Evolutionary conservation across 2,113 vertebrate genomes (phyloP), one percentile per base, ranked within the genome.

Genomic region (Pelvicachromis taeniatus): DNA sequence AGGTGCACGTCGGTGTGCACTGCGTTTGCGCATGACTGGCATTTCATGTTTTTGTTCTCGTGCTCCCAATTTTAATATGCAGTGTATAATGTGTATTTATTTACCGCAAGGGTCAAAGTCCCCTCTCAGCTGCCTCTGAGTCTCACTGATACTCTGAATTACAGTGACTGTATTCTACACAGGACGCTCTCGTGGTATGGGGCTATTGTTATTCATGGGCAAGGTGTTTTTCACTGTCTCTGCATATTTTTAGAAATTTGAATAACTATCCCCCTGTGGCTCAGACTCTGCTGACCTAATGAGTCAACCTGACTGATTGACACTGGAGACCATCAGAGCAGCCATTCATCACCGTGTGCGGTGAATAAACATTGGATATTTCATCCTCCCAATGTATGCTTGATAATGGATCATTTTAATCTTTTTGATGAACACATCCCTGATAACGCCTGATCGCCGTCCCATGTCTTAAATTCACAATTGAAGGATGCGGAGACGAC

Each of bases 211-310:
- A 92, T 92, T 91, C 92, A 92, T 65, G 53, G 85, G 13, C 59
- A 87, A 83, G 86, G 90, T 92, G 89, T 90, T 93, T 63, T 93
- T 91, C 81, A 89, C 80, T 33, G 78, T 87, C 87, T 91, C 82
- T 90, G 90, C 93, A 94, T 93, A 92, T 90, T 91, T 88, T 85
- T 42, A 56, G 40, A 84, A 73, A 91, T 94, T 94, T 92, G 85
- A 94, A 94, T 93, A 91, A 89, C 81, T 50, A 84, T 89, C 40
- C 87, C 83, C 78, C 80, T 2, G 91, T 85, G 93, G 70, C 90
- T 88, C 35, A 48, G 86, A 92, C 93, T 93, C 56, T 93, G 94
- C 92, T 93, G 93, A 95, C 93, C 92, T 94, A 93, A 94, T 86
- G 87, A 89, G 83, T 73, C 81, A 73, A 73, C 79, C 88, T 90